Conservation (phyloP, 2,888 invertebrate genomes). For the Fragum whitleyi region DNA sequence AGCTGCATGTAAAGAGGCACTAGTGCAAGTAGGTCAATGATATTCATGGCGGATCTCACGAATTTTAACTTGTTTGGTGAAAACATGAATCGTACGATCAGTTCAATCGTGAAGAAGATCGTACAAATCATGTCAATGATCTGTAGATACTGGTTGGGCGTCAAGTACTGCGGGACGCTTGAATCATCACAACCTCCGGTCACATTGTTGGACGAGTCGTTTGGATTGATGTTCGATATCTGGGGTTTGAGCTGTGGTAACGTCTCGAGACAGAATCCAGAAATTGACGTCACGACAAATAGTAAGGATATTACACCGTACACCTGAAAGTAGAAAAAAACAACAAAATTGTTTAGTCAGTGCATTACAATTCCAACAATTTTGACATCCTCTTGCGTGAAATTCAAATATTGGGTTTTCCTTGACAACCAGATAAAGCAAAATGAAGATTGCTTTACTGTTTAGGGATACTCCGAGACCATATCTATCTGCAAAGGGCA, state of each 20-base stretch:
- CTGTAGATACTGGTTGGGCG: constrained; percentile 74
- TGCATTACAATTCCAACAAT: background rate
- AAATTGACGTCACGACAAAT: constrained; percentile 82
- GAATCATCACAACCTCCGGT: constrained; percentile 60
- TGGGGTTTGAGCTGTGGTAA: constrained; percentile 76
- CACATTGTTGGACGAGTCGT: constrained; percentile 39
- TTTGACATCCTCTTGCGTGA: background rate
- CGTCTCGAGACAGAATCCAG: constrained; percentile 84
- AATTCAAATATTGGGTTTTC: too few species aligned
- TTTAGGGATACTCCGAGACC: too few species aligned
- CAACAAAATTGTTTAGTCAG: too few species aligned
- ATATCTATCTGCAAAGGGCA: too few species aligned
- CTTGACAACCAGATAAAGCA: too few species aligned
- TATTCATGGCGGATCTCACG: constrained; percentile 81
- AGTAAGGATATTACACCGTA: constrained; percentile 83
- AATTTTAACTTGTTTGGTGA: constrained; percentile 80
- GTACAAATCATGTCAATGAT: constrained; percentile 83
- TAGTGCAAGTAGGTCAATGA: constrained; percentile 83
- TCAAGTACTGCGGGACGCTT: constrained; percentile 63
- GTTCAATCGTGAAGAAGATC: constrained; percentile 83
- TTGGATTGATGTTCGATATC: constrained; percentile 37
- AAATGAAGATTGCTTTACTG: too few species aligned
- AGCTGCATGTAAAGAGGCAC: constrained; percentile 84
- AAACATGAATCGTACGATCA: constrained; percentile 80
- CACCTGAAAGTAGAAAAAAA: constrained; percentile 71